Base-by-base conservation (phyloP, 2,113 vertebrate species). In the Nettapus auritus region DNA sequence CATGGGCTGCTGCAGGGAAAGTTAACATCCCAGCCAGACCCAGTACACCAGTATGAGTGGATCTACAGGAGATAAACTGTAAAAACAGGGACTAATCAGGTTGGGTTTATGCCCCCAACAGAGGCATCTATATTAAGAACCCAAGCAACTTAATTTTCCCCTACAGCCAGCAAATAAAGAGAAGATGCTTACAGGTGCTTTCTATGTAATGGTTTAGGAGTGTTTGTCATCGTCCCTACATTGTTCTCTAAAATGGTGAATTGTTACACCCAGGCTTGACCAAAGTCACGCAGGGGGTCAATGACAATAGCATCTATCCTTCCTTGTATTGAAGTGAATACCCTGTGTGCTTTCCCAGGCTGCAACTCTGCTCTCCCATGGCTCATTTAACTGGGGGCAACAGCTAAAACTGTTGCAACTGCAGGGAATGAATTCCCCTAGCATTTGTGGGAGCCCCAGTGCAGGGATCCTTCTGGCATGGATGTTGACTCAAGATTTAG, bases 121-220 rank as follows among this genome's bases (percentile, higher is more conserved):
- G 79, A 76, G 25, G 25, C 25, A 56, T 9, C n/a, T 69, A 2
- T 22, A 3, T 22, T 64, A 17, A 64, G 36, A 59, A 55, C 14
- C n/a, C 23, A 31, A 73, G 11, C 44, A 67, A 67, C 52, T 67
- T 29, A 14, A 6, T 40, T 59, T 23, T 42, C 53, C 38, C 20
- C 13, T 57, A 16, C 25, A 66, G 52, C 11, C 68, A 55, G 52
- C 2, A 9, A 2, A 55, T 63, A 88, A 13, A n/a, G 62, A 55
- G 63, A 42, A 56, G 52, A 20, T 84, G 14, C 67, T 79, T 22
- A 18, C 16, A 53, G 31, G 25, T 21, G 28, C 26, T 68, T 14
- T n/a, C 46, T 40, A 7, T 15, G 9, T 28, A 0, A 0, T 16
- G 34, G 38, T 40, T 56, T 46, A 29, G 33, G 28, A 46, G 34